Percentiles rank a stretch among this genome's conserved stretches.
Conservation (phyloP, 2,797 vertebrate species). For the Ctenosaura bakeri region DNA sequence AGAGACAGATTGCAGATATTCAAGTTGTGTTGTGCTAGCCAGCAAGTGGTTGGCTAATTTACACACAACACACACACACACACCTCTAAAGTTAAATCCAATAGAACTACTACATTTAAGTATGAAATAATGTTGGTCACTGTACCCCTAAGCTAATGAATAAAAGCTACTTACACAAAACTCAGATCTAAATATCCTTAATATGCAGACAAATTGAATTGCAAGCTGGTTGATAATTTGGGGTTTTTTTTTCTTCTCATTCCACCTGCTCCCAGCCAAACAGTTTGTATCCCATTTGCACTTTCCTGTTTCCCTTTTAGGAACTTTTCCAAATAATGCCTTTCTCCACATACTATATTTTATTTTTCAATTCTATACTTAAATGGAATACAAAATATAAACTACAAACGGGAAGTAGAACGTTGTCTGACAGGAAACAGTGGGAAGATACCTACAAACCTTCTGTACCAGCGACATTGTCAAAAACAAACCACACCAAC, state of each 20-base stretch:
- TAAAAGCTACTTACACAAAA: not conserved
- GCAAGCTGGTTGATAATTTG: not conserved
- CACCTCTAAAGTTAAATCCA: not conserved
- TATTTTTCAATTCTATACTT: not conserved
- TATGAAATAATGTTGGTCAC: not conserved
- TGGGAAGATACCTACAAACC: not conserved
- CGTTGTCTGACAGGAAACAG: not conserved
- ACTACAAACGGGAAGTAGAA: not conserved
- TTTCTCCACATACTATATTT: not conserved
- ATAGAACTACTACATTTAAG: not conserved
- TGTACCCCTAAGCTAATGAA: not conserved
- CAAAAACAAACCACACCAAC: no score
- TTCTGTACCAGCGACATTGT: not conserved
- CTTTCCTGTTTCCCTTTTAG: not conserved
- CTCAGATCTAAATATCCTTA: not conserved
- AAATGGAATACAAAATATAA: not conserved
- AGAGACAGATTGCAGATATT: not conserved
- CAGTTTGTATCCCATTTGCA: no score
- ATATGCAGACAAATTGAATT: not conserved
- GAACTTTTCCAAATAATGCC: not conserved
- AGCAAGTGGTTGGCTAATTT: not conserved
- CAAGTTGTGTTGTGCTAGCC: no score
- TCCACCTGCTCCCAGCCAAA: not conserved
- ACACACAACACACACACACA: no score
- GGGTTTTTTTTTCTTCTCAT: not conserved